Evolutionary conservation across 2,113 vertebrate genomes (phyloP).

Genomic region (pig (Sus scrofa)): T2T-Sscrofa CM000824.6:143167001-143167500

Average conservation of each 20-base stretch:
- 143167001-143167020: slow-evolving; percentile 48
- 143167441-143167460: background rate
- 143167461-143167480: background rate
- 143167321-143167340: slow-evolving; percentile 47
- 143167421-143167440: background rate
- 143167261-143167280: slow-evolving; percentile 34
- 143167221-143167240: slow-evolving; percentile 36
- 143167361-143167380: background rate
- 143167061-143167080: slow-evolving; percentile 90
- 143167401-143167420: background rate
- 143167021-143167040: slow-evolving; percentile 37
- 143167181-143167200: slow-evolving; percentile 97
- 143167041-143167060: background rate
- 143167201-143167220: slow-evolving; percentile 87
- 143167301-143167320: slow-evolving; percentile 1
- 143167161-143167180: slow-evolving; percentile 93
- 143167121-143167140: slow-evolving; percentile 92
- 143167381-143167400: slow-evolving; percentile 19
- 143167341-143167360: slow-evolving; percentile 29
- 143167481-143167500: background rate
- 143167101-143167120: slow-evolving; percentile 95
- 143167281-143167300: slow-evolving; percentile 55
- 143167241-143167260: slow-evolving; percentile 27
- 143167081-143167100: slow-evolving; percentile 97
- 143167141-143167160: slow-evolving; percentile 88